Percentiles rank a stretch among this genome's conserved stretches.
These are phyloP conservation scores for Fissipunctia ypsillon DNA, from an alignment of 2,888 invertebrate species.

Conservation along the genomic window DNA sequence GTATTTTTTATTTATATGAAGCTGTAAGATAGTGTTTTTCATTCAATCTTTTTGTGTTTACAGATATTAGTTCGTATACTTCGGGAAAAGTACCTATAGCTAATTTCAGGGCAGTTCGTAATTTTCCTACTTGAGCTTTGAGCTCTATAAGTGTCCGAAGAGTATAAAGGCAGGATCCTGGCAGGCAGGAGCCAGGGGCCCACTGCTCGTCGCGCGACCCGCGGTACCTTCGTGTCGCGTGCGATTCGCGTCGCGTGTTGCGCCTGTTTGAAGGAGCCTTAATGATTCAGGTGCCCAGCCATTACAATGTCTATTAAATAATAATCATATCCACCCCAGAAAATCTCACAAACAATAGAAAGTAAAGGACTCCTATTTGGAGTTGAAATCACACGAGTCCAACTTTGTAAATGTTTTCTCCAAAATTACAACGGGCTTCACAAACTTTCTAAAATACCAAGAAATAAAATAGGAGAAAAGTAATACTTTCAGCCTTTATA, in stretches of 20 bases:
- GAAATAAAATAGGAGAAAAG: constrained; percentile 10
- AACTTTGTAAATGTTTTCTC: constrained; percentile 1
- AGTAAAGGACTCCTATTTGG: constrained; percentile 14
- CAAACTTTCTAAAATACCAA: constrained; percentile 20
- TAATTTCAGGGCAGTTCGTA: neutral
- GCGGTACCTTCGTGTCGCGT: too few species aligned
- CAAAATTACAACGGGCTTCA: neutral
- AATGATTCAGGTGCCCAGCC: neutral
- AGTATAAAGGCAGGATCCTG: too few species aligned
- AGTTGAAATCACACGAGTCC: constrained; percentile 9
- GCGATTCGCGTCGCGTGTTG: too few species aligned
- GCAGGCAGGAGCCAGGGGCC: too few species aligned
- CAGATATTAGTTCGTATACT: neutral
- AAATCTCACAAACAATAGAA: constrained; percentile 7
- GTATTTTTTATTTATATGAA: constrained; percentile 12
- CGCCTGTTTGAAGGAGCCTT: too few species aligned
- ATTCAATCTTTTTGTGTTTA: constrained; percentile 5
- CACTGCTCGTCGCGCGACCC: too few species aligned
- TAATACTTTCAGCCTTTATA: neutral
- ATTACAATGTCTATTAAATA: neutral
- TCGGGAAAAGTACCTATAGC: neutral
- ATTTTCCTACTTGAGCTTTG: neutral
- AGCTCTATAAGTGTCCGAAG: neutral
- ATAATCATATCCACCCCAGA: neutral
- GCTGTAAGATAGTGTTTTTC: constrained; percentile 14